A percentile compares a stretch with the other conserved stretches of the same genome.
Conservation (phyloP, 2,797 vertebrate genomes). For the Sebastes minor region DNA sequence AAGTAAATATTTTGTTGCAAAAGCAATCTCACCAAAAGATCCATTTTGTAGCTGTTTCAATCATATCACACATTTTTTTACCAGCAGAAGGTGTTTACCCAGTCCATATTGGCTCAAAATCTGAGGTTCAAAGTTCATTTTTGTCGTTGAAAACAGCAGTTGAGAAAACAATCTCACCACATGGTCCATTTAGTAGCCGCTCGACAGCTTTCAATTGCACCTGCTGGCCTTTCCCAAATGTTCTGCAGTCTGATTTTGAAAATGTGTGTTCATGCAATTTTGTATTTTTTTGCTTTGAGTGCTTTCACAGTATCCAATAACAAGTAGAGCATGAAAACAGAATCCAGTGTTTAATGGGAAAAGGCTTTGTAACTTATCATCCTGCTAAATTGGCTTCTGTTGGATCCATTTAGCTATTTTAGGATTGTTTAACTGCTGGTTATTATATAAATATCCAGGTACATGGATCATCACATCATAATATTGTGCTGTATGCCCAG, state of each 20-base stretch:
- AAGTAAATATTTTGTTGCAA: not conserved
- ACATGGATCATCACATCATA: not conserved
- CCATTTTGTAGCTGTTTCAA: not conserved
- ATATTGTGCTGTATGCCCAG: not conserved
- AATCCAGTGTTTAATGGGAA: not conserved
- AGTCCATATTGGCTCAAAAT: not conserved
- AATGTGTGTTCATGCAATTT: not conserved
- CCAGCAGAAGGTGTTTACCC: not conserved
- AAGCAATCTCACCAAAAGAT: not conserved
- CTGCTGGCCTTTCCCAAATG: not conserved
- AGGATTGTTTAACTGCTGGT: not conserved
- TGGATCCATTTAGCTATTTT: not conserved
- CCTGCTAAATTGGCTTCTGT: not conserved
- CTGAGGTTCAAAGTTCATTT: not conserved
- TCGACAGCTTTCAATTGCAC: not conserved
- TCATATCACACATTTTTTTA: not conserved
- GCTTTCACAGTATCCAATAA: not conserved
- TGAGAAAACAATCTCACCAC: constrained; percentile 1
- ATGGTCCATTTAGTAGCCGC: not conserved
- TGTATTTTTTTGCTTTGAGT: not conserved
- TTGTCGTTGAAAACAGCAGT: not conserved
- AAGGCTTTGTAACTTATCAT: not conserved
- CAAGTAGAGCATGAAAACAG: not conserved
- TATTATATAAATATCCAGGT: not conserved
- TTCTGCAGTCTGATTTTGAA: not conserved